These are phyloP conservation scores for Deroptyus accipitrinus DNA, from an alignment of 2,113 vertebrate species.

Conservation along the genomic window DNA sequence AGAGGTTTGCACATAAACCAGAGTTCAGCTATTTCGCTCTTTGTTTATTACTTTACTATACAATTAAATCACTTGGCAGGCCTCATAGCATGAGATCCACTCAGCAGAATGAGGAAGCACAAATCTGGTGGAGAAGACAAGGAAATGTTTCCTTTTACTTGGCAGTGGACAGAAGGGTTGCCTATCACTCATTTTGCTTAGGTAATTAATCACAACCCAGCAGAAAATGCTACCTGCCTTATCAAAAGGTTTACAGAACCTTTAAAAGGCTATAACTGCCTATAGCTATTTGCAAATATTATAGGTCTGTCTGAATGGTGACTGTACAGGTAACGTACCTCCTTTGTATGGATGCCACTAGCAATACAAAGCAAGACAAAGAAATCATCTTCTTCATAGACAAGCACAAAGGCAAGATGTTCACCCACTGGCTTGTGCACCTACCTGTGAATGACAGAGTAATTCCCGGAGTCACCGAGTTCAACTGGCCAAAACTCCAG, in stretches of 20 bases:
- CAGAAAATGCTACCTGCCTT: not conserved
- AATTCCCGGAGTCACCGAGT: conserved; percentile 68
- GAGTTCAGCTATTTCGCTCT: not conserved
- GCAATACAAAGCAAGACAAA: not conserved
- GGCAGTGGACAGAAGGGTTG: not conserved
- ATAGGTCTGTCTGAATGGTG: not conserved
- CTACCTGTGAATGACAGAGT: conserved; percentile 66
- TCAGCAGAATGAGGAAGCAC: not conserved
- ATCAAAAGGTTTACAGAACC: not conserved
- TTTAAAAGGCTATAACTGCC: not conserved
- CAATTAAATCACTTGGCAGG: not conserved
- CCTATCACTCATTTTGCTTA: not conserved
- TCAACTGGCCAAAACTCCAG: conserved; percentile 78
- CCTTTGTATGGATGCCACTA: not conserved
- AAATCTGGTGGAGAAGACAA: not conserved
- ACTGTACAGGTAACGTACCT: not conserved
- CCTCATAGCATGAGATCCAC: not conserved
- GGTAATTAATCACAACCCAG: conserved; percentile 4
- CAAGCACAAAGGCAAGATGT: not conserved
- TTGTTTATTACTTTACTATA: not conserved
- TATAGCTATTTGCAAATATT: not conserved
- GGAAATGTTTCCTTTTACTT: not conserved
- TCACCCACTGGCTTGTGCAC: not conserved
- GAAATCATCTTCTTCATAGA: not conserved
- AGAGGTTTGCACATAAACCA: not conserved